A percentile compares a stretch with the other conserved stretches of the same genome.
These are phyloP conservation scores for Mimumesa dahlbomi DNA, from an alignment of 2,888 invertebrate species.

Conservation along the genomic window DNA sequence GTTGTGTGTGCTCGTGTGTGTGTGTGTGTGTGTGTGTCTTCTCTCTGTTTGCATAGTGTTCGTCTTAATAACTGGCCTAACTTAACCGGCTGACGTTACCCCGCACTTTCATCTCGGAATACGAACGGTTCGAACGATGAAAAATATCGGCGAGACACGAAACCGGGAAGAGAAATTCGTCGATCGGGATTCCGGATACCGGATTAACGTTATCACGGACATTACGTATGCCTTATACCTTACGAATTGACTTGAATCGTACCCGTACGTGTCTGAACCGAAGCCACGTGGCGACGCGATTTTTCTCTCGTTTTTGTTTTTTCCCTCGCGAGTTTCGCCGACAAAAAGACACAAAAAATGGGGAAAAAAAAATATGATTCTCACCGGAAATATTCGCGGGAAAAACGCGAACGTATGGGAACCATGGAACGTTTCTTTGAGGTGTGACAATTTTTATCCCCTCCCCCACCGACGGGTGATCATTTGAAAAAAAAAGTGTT, in stretches of 20 bases:
- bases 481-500: too few species aligned
- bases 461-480: too few species aligned
- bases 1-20: not conserved
- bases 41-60: not conserved
- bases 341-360: slow-evolving; percentile 17
- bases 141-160: not conserved
- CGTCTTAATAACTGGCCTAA: not conserved
- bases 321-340: not conserved
- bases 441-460: too few species aligned
- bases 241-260: slow-evolving; percentile 69
- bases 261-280: slow-evolving; percentile 1
- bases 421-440: too few species aligned
- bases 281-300: slow-evolving; percentile 5
- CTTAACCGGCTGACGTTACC: not conserved
- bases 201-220: not conserved
- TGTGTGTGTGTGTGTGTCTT: not conserved
- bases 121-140: not conserved
- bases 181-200: not conserved
- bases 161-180: not conserved
- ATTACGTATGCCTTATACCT: slow-evolving; percentile 39
- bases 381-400: slow-evolving; percentile 22
- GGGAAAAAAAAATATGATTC: too few species aligned
- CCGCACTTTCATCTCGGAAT: not conserved
- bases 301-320: not conserved
- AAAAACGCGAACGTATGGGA: too few species aligned